Percentiles rank a stretch among this genome's conserved stretches.
Conservation (phyloP, 2,888 invertebrate genomes). For the Megaustenia siamemsis region DNA sequence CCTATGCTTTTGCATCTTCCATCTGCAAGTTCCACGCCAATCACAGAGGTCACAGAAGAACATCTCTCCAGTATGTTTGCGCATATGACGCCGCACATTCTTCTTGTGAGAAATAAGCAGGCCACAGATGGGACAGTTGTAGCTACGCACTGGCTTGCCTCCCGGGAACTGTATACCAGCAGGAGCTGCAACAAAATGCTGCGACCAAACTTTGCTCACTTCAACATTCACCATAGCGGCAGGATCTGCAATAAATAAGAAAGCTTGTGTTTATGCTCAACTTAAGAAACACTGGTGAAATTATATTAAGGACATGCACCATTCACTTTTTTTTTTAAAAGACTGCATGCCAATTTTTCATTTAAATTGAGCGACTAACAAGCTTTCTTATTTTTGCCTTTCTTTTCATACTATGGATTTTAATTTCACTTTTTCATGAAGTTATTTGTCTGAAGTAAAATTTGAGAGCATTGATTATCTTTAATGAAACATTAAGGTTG, state of each 20-base stretch:
- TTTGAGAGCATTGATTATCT: too few relatives aligned
- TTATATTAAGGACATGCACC: constrained; percentile 24
- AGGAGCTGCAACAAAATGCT: constrained; percentile 49
- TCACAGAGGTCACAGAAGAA: constrained; percentile 56
- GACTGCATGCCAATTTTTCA: constrained; percentile 26
- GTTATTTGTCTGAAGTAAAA: not conserved
- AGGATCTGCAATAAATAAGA: constrained; percentile 57
- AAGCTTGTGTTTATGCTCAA: constrained; percentile 56
- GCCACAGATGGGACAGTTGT: constrained; percentile 53
- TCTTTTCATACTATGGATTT: too few relatives aligned
- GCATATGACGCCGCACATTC: constrained; percentile 56
- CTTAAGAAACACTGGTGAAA: constrained; percentile 35
- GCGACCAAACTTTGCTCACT: constrained; percentile 48
- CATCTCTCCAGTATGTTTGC: constrained; percentile 57
- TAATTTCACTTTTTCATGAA: not conserved
- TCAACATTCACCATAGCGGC: constrained; percentile 40
- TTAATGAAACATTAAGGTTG: not conserved
- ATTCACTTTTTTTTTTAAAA: not conserved
- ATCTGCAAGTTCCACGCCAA: constrained; percentile 56
- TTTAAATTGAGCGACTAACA: constrained; percentile 50
- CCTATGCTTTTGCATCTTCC: constrained; percentile 55
- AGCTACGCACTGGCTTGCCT: constrained; percentile 38
- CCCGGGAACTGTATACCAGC: constrained; percentile 44
- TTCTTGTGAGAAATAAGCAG: constrained; percentile 52
- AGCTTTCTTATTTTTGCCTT: constrained; percentile 51